Base-by-base conservation (phyloP, 2,113 vertebrate genomes). In the Geococcyx californianus region DNA sequence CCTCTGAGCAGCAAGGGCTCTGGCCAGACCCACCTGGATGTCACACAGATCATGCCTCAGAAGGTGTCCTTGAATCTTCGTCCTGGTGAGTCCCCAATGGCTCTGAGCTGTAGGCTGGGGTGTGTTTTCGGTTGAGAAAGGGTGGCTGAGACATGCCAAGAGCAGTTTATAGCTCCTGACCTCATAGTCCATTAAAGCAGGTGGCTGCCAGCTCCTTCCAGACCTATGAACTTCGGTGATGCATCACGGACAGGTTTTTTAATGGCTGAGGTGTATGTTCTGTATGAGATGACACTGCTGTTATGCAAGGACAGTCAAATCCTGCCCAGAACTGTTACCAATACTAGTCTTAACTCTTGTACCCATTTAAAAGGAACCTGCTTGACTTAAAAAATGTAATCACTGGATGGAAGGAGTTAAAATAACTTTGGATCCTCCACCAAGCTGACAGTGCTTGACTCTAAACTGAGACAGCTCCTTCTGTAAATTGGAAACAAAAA, bases 21-120 rank as follows among this genome's bases (percentile, higher is more conserved):
- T 0, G 97, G 98, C 15, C 84, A 96, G 4, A 81, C 78, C 3
- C 98, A 98, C 87, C 95, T 98, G 3, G 98, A 99, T 0, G 98
- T 99, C 51, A 98, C 99, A 1, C 99, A 99, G 98, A 99, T 99
- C 84, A 98, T 89, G 0, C 99, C 99, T 3, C 99, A 99, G 97
- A 98, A 98, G 75, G 95, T 99, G 3, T 95, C 98, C 1, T 89
- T 99, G 84, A 98, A 96, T 91, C 98, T 99, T 62, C 97, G 99
- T 44, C 99, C 99, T 1, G 99, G 99, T 99, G 95, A 98, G 97
- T 95, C 13, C 63, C 11, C 58, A 47, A 3, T 0, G 1, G 38
- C 74, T 70, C 6, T 3, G 3, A 45, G 12, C 3, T 3, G 2
- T 20, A 13, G 9, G 45, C 33, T 76, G 51, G 38, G 7, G 4